Conservation (phyloP, 2,113 vertebrate species). For the Thamnaconus septentrionalis region DNA sequence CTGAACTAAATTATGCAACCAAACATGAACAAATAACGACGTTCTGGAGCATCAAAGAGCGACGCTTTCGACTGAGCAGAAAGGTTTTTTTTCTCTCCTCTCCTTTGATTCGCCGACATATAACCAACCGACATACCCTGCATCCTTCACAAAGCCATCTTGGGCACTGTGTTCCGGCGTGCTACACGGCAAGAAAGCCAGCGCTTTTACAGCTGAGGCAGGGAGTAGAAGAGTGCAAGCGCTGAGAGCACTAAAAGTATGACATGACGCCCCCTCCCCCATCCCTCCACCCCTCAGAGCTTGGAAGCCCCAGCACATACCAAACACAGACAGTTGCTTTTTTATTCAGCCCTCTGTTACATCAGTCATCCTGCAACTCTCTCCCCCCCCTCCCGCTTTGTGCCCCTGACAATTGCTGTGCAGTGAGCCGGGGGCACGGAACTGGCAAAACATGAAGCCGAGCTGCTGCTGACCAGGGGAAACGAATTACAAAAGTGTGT, state of each 20-base stretch:
- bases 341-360: conserved; percentile 61
- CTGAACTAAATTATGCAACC: conserved; percentile 47
- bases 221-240: conserved; percentile 14
- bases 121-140: conserved; percentile 3
- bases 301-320: conserved; percentile 43
- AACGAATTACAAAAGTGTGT: conserved; percentile 55
- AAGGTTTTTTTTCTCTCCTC: background rate
- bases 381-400: conserved; percentile 48
- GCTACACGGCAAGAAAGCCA: conserved; percentile 42
- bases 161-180: conserved; percentile 14
- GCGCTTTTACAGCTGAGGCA: conserved; percentile 22
- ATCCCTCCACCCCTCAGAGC: background rate
- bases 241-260: conserved; percentile 48
- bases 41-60: conserved; percentile 39
- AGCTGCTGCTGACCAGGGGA: conserved; percentile 55
- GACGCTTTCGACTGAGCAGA: conserved; percentile 16
- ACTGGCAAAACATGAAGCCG: conserved; percentile 62
- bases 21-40: conserved; percentile 43
- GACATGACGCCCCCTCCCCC: conserved; percentile 9
- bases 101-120: conserved; percentile 9
- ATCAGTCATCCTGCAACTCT: conserved; percentile 56
- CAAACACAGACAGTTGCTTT: conserved; percentile 56
- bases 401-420: conserved; percentile 64
- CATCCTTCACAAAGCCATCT: conserved; percentile 17
- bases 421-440: conserved; percentile 61